Base-by-base conservation (phyloP, 2,797 vertebrate genomes). In the Paramormyrops hopkinsi region DNA sequence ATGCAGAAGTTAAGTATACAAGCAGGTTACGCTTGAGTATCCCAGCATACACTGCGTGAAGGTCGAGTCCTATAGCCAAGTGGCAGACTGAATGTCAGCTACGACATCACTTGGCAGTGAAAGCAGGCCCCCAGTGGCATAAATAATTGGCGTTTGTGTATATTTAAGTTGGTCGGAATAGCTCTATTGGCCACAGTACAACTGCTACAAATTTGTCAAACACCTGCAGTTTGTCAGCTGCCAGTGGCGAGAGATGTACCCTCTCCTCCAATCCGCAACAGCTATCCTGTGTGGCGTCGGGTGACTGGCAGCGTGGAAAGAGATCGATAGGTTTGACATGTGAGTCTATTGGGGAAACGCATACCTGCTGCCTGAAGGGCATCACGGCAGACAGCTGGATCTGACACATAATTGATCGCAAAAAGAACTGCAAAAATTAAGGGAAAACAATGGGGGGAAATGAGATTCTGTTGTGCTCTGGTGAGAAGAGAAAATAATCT, bases 1-100 rank as follows among this genome's bases (percentile, higher is more conserved):
- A 83, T 89, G 59, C 54, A 59, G 29, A 51, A 62, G 65, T 73
- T 29, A n/a, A 79, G 86, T 83, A 53, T 51, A 86, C 48, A 56
- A 54, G 84, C 22, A 1, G 11, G 17, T 46, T 29, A 12, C 48
- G n/a, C 22, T 51, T 14, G 22, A 33, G 83, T 51, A 0, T 48
- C 46, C 83, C 83, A 25, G 83, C 19, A 85, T 50, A 11, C 83
- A 12, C 2, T 25, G 48, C 22, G 48, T 11, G 46, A 50, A 85
- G 83, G 83, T 79, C 17, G 37, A 17, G 50, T 85, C 83, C 83
- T 29, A 53, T 85, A 85, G 48, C 46, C 48, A 5, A 25, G 50
- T 4, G 12, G 83, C 46, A 51, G 46, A 50, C n/a, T 51, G 44
- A 14, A 17, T 25, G n/a, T 29, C 22, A 85, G 46, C 83, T 50